Percentiles rank a stretch among this genome's conserved stretches.
Evolutionary conservation across 2,888 invertebrate species (phyloP).

Genomic region (Chymomyza fuscimana): DNA sequence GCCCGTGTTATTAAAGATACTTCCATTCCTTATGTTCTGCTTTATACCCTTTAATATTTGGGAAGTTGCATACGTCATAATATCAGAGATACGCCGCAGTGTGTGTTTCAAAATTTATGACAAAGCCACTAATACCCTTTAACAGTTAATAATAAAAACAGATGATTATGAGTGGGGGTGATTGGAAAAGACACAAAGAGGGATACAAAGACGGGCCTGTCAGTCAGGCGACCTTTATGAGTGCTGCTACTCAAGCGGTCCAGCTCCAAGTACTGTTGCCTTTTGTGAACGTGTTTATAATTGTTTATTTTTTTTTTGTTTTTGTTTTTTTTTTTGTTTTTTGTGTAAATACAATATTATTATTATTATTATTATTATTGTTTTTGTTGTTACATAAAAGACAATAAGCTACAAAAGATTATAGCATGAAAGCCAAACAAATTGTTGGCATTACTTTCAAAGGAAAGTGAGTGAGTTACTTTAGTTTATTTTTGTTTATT

Average conservation of each 20-base stretch:
- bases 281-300: constrained; percentile 61
- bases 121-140: neutral
- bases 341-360: constrained; percentile 64
- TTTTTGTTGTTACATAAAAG: constrained; percentile 59
- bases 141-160: neutral
- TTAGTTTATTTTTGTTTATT: neutral
- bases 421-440: constrained; percentile 25
- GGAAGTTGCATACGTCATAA: neutral
- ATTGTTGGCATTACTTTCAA: constrained; percentile 44
- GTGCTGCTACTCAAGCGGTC: constrained; percentile 42
- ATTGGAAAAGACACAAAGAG: neutral
- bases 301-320: constrained; percentile 42
- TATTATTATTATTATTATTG: constrained; percentile 60
- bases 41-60: too few relatives aligned
- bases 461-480: neutral
- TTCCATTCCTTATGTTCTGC: too few relatives aligned
- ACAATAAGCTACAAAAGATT: constrained; percentile 21
- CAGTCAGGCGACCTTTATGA: constrained; percentile 45
- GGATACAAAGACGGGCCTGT: neutral
- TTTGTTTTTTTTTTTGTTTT: constrained; percentile 21
- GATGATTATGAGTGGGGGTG: neutral
- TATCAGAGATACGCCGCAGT: neutral
- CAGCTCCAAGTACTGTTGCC: constrained; percentile 41
- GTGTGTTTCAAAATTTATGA: neutral
- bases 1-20: too few relatives aligned